Evolutionary conservation across 2,888 invertebrate genomes (phyloP).

Genomic region (Ormia ochracea): DNA sequence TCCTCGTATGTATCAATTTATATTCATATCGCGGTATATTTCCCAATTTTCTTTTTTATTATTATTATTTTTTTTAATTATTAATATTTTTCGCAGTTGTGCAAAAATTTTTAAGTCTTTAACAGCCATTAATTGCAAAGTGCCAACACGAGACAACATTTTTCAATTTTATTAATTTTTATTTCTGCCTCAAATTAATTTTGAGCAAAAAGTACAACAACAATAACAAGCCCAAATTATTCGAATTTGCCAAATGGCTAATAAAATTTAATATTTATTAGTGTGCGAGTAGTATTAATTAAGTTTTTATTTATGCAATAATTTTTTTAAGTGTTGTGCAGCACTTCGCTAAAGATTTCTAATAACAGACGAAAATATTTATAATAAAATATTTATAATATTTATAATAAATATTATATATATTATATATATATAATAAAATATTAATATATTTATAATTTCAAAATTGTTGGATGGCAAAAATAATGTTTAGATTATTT

Average conservation of each 20-base stretch:
- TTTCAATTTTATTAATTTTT: conserved; percentile 38
- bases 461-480: too few species aligned
- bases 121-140: conserved; percentile 32
- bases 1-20: neutral
- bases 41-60: neutral
- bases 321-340: conserved; percentile 11
- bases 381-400: neutral
- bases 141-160: conserved; percentile 47
- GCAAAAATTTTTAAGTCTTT: conserved; percentile 12
- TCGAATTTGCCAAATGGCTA: conserved; percentile 54
- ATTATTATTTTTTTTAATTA: conserved; percentile 4
- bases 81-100: conserved; percentile 5
- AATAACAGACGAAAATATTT: neutral
- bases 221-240: neutral
- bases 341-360: conserved; percentile 15
- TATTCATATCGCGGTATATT: neutral
- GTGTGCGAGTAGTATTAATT: conserved; percentile 43
- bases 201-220: neutral
- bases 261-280: conserved; percentile 58
- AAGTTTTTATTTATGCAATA: conserved; percentile 58
- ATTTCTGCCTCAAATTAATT: conserved; percentile 25
- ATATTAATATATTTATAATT: too few species aligned
- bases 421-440: too few species aligned
- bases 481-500: too few species aligned
- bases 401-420: neutral